Conservation (phyloP, 2,113 vertebrate genomes). For the Ondatra zibethicus region DNA sequence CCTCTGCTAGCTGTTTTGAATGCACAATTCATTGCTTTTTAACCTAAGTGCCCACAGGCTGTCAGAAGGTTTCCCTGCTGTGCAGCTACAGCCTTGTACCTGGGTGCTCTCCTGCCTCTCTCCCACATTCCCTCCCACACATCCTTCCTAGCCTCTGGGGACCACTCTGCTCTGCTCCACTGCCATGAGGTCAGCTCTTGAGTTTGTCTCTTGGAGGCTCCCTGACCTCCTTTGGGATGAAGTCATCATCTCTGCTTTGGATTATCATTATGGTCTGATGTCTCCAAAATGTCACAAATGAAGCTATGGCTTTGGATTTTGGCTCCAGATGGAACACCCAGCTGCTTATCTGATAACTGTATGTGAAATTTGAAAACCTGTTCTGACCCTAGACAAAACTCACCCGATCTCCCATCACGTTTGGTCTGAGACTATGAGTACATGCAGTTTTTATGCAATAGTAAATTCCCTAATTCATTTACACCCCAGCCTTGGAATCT, state of each 20-base stretch:
- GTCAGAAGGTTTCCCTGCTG: neutral
- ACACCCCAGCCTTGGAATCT: neutral
- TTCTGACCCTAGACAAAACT: too few relatives aligned
- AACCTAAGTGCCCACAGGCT: neutral
- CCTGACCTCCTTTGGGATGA: neutral
- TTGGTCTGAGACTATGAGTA: neutral
- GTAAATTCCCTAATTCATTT: neutral
- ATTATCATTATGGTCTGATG: neutral
- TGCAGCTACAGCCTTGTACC: neutral
- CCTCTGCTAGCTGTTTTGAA: neutral
- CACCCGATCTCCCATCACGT: neutral
- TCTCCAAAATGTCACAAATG: neutral
- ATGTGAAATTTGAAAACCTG: neutral
- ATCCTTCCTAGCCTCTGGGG: neutral
- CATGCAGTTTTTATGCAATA: neutral
- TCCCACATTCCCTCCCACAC: too few relatives aligned
- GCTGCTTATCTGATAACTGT: neutral
- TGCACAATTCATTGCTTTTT: neutral
- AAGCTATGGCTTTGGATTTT: neutral
- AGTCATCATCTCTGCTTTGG: neutral
- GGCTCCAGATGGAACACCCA: neutral
- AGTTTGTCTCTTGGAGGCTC: neutral
- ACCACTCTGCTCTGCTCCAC: neutral
- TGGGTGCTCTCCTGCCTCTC: too few relatives aligned
- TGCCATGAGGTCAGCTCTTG: neutral